Evolutionary conservation across 2,888 invertebrate genomes (phyloP), one percentile per base, ranked within the genome.

Genomic region (Ypsolopha scabrella): DNA sequence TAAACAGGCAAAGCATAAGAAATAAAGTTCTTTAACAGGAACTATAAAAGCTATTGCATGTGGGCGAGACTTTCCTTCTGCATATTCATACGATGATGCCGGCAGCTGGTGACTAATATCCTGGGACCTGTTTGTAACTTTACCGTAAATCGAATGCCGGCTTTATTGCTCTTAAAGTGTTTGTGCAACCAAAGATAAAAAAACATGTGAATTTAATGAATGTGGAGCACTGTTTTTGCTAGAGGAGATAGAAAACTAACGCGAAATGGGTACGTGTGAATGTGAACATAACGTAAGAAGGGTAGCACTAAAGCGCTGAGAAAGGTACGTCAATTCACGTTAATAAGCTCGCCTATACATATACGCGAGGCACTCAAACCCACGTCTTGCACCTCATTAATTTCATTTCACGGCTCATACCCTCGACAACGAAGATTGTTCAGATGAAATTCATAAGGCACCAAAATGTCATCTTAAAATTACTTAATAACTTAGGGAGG

Each of bases 341-440:
- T 71, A 73, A 70, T 70, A 74, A 72, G 73, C 68, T 64, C 58
- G 64, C 60, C 61, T 63, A 65, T 71, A 70, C 70, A 71, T 13
- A 41, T 11, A 36, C 14, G 9, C 14, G 47, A 37, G 47, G 37
- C 14, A 47, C 47, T 36, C 70, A 60, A 64, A 58, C 60, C 59
- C 70, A 69, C 65, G 69, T 55, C 54, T 61, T 58, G 59, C 55
- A 60, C 52, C 58, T 57, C 55, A 60, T 60, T 46, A 51, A 60
- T 62, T 55, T 63, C 59, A 62, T 64, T 69, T 68, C 60, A 68
- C 54, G 60, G 62, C 64, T 64, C 60, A 67, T 68, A 68, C 63
- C 24, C 51, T 36, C 45, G 45, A 34, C 47, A 35, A 10, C 47
- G 46, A 51, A 44, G 45, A 45, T 45, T 37, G 37, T 38, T 43